Percentiles rank a stretch among this genome's conserved stretches.
Conservation (phyloP, 2,888 invertebrate species). For the Parthenolecanium corni region DNA sequence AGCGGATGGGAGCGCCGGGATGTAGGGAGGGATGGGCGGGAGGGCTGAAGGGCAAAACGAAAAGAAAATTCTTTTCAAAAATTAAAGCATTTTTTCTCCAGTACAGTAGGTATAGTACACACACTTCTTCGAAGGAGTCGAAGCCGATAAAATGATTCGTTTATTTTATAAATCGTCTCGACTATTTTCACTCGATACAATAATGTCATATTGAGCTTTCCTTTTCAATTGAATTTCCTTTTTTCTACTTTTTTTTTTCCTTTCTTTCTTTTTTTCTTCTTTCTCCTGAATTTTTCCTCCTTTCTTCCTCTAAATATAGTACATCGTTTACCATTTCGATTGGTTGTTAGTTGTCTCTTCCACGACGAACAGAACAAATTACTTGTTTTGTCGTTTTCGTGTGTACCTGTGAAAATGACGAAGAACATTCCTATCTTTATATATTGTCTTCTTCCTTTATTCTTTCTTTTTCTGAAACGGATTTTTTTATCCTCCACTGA, state of each 20-base stretch:
- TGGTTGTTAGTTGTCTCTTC: background rate
- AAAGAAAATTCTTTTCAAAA: background rate
- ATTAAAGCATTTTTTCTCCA: background rate
- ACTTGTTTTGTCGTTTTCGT: background rate
- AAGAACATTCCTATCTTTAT: background rate
- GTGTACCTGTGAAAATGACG: background rate
- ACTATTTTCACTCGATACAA: too few relatives aligned
- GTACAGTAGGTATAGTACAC: background rate
- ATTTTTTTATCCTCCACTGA: background rate
- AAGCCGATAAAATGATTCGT: too few relatives aligned
- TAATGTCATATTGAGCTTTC: too few relatives aligned
- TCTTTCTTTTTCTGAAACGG: background rate
- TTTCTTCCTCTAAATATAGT: background rate
- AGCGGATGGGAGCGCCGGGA: too few relatives aligned
- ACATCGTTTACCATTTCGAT: conserved; percentile 1
- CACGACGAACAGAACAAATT: background rate
- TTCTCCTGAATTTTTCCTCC: too few relatives aligned
- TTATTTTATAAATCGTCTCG: too few relatives aligned
- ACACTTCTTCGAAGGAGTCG: background rate
- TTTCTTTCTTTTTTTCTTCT: background rate
- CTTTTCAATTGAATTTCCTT: background rate
- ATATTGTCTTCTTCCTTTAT: background rate
- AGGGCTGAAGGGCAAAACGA: too few relatives aligned
- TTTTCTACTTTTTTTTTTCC: background rate
- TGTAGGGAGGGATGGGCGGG: too few relatives aligned